Base-by-base conservation (phyloP, 1,140 invertebrate genomes). In the Mamestra configurata region DNA sequence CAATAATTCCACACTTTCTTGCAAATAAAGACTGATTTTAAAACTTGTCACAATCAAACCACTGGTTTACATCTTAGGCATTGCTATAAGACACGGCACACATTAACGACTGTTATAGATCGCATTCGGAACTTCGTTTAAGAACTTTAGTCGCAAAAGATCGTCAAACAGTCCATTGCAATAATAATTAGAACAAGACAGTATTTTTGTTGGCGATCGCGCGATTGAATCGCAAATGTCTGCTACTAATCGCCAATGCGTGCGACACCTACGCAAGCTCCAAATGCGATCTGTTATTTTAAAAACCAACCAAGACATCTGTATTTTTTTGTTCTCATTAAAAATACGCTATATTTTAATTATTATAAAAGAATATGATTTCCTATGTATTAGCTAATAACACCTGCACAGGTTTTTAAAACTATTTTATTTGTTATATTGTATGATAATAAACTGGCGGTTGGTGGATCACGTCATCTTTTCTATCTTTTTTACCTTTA, bases 341-440 rank as follows among this genome's bases (percentile, higher is more conserved):
- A 66, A 73, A 73, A 73, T 73, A 73, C 71, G 10, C 31, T 76
- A 64, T 76, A 76, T 76, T 31, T 64, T 76, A 76, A 76, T 76
- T 20, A 73, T 76, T 13, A 57, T 76, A 43, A 64, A 64, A 49
- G 53, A 73, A 76, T 76, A 76, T 64, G 57, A 76, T 76, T 70
- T 76, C 15, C 73, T 76, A 76, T 76, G 73, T 76, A 76, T 76
- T 76, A 76, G 73, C 43, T 20, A 59, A 75, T 76, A 49, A 64
- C 55, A 49, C 37, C 55, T 73, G 40, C 40, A 64, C 57, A 64
- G 73, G 55, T 76, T 61, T 64, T 76, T 76, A 43, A 76, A 76
- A 76, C 37, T 76, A 77, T 81, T 81, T 78, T 81, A 81, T 81
- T 77, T 72, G 80, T 81, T 81, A 70, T 80, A 80, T 73, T 75